Evolutionary conservation across 2,113 vertebrate species (phyloP), one percentile per base, ranked within the genome.

Genomic region (Paradoxurus hermaphroditus): DNA sequence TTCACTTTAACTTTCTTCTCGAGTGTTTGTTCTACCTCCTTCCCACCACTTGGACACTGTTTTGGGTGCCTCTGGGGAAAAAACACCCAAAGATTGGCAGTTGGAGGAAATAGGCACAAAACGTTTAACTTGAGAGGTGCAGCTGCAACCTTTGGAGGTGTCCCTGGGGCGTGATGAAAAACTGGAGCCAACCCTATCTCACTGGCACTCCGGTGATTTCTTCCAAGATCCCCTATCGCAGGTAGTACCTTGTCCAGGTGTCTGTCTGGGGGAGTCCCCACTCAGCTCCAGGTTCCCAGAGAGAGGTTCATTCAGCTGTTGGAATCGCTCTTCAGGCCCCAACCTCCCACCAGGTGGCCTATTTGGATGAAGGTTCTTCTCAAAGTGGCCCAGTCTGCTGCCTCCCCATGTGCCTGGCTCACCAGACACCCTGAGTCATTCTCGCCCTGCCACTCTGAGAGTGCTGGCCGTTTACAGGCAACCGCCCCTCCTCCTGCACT

Each of bases 1-100:
- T 94, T 65, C 31, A 18, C 77, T 96, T 91, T 72, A 44, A 5
- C 19, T 27, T 89, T 46, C 51, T 56, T 94, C 19, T 82, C 53
- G 31, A 93, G n/a, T 49, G 44, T 46, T 78, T 89, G 25, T 53
- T 63, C 59, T 29, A 23, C 10, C 29, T 77, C 31, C 19, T 86
- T 27, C 29, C n/a, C n/a, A 94, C 29, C 25, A 7, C 90, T 82
- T 79, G 67, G 36, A 86, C 77, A 86, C 83, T 41, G 19, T 36
- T 72, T 83, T 2, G 41, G 77, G 53, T 31, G 12, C n/a, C 49
- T 85, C 13, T 5, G 6, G 34, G 65, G 11, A 62, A 5, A 82
- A 27, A 53, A 25, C 44, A n/a, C 29, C 6, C 9, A 12, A 84
- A 83, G 46, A 31, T 16, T 36, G 15, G 70, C 6, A 3, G 27